Evolutionary conservation across 2,113 vertebrate genomes (phyloP).

Genomic region (Triplophysa siluroides): DNA sequence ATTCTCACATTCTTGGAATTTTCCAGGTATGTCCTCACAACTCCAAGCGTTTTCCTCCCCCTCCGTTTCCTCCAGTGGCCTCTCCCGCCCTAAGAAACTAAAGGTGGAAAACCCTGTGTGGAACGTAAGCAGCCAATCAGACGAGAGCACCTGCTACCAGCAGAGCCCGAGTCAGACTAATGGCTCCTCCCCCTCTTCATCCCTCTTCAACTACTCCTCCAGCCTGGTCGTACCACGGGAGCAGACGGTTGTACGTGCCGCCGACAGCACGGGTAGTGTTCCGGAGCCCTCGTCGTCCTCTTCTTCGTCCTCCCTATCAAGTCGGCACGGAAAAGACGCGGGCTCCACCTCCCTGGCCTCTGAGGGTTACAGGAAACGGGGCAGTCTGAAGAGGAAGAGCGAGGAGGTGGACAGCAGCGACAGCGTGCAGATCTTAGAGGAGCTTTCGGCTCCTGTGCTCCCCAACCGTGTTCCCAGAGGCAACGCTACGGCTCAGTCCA

Average conservation of each 20-base stretch:
- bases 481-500: constrained; percentile 83
- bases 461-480: constrained; percentile 88
- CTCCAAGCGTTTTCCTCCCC: constrained; percentile 96
- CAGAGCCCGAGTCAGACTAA: constrained; percentile 83
- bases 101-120: constrained; percentile 93
- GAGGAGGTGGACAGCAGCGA: constrained; percentile 98
- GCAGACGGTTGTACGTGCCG: constrained; percentile 93
- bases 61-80: constrained; percentile 95
- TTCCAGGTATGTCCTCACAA: constrained; percentile 93
- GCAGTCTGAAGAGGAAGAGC: constrained; percentile 95
- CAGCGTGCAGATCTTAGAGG: constrained; percentile 97
- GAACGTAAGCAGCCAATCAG: constrained; percentile 88
- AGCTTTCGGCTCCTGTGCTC: constrained; percentile 95
- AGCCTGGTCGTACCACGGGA: constrained; percentile 81
- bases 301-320: constrained; percentile 68
- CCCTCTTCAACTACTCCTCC: constrained; percentile 85
- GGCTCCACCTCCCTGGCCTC: constrained; percentile 74
- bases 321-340: constrained; percentile 83
- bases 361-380: constrained; percentile 90
- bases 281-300: constrained; percentile 75
- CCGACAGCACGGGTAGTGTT: constrained; percentile 89
- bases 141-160: constrained; percentile 84
- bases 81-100: constrained; percentile 94
- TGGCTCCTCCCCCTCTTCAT: constrained; percentile 71
- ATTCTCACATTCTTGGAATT: neutral